phyloP scores from a whole-genome alignment of 2,797 vertebrate genomes.

The Coccyzus lansbergi region DNA sequence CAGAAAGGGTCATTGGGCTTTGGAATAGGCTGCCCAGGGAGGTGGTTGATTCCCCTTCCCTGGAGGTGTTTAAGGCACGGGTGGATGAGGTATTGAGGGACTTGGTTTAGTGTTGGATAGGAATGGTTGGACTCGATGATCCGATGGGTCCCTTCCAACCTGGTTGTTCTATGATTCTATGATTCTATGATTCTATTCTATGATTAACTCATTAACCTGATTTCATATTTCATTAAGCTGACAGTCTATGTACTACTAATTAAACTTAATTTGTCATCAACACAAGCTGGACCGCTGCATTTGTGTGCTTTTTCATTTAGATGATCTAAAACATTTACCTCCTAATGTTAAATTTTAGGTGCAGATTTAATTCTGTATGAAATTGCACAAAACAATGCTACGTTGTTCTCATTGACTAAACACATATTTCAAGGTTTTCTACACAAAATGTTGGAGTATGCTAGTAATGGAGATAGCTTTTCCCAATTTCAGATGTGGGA shows the following conservation, averaged over 20 bases:
- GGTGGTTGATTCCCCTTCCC: too few relatives aligned
- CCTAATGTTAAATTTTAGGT: constrained; percentile 1
- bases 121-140: too few relatives aligned
- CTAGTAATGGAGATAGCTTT: constrained; percentile 14
- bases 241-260: not conserved
- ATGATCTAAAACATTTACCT: not conserved
- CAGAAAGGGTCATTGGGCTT: too few relatives aligned
- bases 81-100: too few relatives aligned
- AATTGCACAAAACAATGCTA: not conserved
- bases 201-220: not conserved
- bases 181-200: too few relatives aligned
- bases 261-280: not conserved
- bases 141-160: too few relatives aligned
- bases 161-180: too few relatives aligned
- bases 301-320: not conserved
- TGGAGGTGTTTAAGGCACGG: too few relatives aligned
- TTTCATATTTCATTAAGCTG: not conserved
- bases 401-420: not conserved
- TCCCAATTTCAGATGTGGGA: constrained; percentile 3
- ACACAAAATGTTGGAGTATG: not conserved
- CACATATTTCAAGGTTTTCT: constrained; percentile 38
- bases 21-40: too few relatives aligned
- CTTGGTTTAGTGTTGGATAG: too few relatives aligned
- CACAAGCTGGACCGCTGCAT: not conserved
- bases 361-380: not conserved